These are phyloP conservation scores for Pelvicachromis taeniatus DNA, from an alignment of 2,113 vertebrate genomes.

Conservation along the genomic window DNA sequence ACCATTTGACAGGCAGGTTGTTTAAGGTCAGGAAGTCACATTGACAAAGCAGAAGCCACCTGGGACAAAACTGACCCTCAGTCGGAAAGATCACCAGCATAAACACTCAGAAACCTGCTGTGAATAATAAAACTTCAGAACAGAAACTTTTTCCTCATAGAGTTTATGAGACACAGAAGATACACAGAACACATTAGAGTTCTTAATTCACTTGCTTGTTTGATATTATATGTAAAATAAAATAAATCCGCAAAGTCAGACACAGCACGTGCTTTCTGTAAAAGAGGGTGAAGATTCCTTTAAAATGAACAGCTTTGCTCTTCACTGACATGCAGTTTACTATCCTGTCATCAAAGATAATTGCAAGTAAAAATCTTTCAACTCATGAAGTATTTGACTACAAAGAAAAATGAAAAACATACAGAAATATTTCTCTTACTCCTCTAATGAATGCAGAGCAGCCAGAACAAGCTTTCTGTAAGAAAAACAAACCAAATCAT, in stretches of 20 bases:
- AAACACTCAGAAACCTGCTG: constrained; percentile 16
- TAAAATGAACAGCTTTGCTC: neutral
- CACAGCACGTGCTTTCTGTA: neutral
- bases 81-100: constrained; percentile 24
- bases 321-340: neutral
- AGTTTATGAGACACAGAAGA: neutral
- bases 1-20: constrained; percentile 17
- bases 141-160: neutral
- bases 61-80: constrained; percentile 17
- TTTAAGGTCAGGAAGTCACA: constrained; percentile 23
- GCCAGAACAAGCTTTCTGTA: neutral
- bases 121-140: constrained; percentile 36
- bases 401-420: neutral
- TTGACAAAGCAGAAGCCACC: constrained; percentile 33
- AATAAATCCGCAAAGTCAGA: neutral
- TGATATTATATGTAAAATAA: neutral
- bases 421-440: neutral
- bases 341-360: neutral
- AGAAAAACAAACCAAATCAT: neutral
- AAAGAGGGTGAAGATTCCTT: neutral
- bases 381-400: neutral
- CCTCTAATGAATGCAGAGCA: neutral
- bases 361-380: neutral
- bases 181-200: neutral
- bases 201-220: neutral